Evolutionary conservation across 1,140 invertebrate species (phyloP), one percentile per base, ranked within the genome.

Genomic region (Pollicipes pollicipes): DNA sequence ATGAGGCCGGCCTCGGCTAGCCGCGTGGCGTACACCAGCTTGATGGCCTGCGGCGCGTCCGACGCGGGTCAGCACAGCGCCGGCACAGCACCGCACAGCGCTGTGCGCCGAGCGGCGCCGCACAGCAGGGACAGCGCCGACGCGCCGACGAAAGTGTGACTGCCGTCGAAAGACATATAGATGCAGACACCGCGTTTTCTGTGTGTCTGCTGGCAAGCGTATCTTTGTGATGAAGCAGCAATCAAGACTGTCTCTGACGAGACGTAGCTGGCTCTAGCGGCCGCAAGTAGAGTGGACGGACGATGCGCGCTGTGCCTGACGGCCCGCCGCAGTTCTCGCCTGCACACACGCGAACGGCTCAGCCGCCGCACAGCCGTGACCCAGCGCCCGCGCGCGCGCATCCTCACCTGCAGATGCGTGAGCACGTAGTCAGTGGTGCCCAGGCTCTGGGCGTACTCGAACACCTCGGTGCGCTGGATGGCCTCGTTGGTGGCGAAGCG

Each of bases 391-490:
- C n/a, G n/a, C n/a, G n/a, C n/a, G n/a, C n/a, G n/a, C n/a, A n/a
- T 10, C 64, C 28, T 66, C 64, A 66, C 64, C 64, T 66, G 64
- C 8, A 66, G 28, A 66, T 66, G 64, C 3, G 64, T 58, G 76
- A 88, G 91, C 63, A 85, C 81, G n/a, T 87, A 84, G 76, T 90
- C 88, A 73, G 86, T 79, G 64, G 30, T 45, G 37, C 72, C 88
- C 35, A 97, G 83, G 73, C 88, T 87, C 68, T 88, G 85, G 0
- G 92, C 93, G 80, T 93, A 97, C 80, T 97, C 94, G 78, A 94
- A 97, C 69, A 96, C 89, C 81, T 97, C 92, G 0, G 93, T 97
- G 77, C 93, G 88, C 81, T 95, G 91, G 69, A 97, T 89, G 6
- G 93, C 90, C 78, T 90, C 87, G 76, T 88, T 88, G 37, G 84